Conservation (phyloP, 2,888 invertebrate genomes). For the Dynastes grantii region DNA sequence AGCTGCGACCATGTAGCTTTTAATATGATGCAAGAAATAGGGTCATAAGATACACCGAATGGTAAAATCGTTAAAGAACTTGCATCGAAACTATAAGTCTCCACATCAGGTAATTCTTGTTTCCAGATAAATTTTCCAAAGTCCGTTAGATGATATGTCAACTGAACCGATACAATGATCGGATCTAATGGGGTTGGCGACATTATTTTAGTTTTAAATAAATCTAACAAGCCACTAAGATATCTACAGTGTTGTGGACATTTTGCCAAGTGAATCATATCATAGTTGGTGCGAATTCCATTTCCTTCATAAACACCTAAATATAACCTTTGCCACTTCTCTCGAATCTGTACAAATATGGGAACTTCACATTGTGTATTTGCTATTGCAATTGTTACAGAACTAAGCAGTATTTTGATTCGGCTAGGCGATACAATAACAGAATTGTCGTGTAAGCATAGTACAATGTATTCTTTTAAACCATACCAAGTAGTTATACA, state of each 20-base stretch:
- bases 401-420: conserved; percentile 86
- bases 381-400: conserved; percentile 85
- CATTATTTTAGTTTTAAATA: conserved; percentile 94
- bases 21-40: conserved; percentile 83
- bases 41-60: conserved; percentile 89
- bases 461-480: conserved; percentile 85
- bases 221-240: conserved; percentile 85
- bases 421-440: conserved; percentile 79
- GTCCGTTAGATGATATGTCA: conserved; percentile 77
- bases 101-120: conserved; percentile 74
- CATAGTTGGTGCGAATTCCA: conserved; percentile 86
- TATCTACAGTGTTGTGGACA: conserved; percentile 88
- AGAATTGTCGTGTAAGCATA: conserved; percentile 77
- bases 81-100: conserved; percentile 73
- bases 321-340: conserved; percentile 86
- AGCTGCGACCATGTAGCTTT: conserved; percentile 91
- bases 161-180: conserved; percentile 81
- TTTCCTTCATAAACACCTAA: conserved; percentile 86
- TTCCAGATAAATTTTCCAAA: conserved; percentile 76
- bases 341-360: conserved; percentile 88
- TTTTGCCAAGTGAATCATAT: conserved; percentile 89
- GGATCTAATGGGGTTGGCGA: conserved; percentile 75
- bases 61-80: conserved; percentile 78
- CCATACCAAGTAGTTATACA: conserved; percentile 85
- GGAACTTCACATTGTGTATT: conserved; percentile 89